Evolutionary conservation across 2,888 invertebrate genomes (phyloP).

Genomic region (Pyralis farinalis): DNA sequence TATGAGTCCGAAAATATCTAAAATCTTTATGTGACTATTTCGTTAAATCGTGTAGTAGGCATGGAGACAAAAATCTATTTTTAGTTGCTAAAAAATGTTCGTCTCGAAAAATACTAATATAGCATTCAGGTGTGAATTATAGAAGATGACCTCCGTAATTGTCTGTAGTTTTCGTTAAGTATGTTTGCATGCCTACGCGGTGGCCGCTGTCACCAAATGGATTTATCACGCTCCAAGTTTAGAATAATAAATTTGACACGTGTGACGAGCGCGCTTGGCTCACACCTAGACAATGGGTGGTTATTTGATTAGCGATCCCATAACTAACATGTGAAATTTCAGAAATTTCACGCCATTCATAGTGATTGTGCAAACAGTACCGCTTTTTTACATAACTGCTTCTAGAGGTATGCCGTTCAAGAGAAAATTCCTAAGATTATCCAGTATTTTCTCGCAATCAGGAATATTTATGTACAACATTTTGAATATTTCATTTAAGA

Average conservation of each 20-base stretch:
- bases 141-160: constrained; percentile 41
- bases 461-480: no score
- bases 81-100: constrained; percentile 1
- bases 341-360: neutral
- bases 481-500: no score
- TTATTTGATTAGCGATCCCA: constrained; percentile 46
- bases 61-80: neutral
- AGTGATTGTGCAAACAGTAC: constrained; percentile 6
- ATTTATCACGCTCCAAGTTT: constrained; percentile 60
- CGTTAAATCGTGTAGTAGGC: no score
- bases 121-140: constrained; percentile 40
- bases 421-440: no score
- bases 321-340: constrained; percentile 3
- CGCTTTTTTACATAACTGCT: neutral
- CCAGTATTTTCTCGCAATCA: no score
- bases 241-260: constrained; percentile 59
- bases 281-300: constrained; percentile 56
- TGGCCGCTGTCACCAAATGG: constrained; percentile 58
- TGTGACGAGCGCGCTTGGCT: constrained; percentile 42
- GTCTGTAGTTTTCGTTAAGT: constrained; percentile 45
- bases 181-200: constrained; percentile 56
- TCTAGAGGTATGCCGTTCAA: no score
- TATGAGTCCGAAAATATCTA: no score
- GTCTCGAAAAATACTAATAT: constrained; percentile 9
- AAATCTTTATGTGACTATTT: no score